A percentile compares a stretch with the other conserved stretches of the same genome.
These are phyloP conservation scores for Heliconius erato DNA, from an alignment of 2,888 invertebrate species.

Conservation along the genomic window DNA sequence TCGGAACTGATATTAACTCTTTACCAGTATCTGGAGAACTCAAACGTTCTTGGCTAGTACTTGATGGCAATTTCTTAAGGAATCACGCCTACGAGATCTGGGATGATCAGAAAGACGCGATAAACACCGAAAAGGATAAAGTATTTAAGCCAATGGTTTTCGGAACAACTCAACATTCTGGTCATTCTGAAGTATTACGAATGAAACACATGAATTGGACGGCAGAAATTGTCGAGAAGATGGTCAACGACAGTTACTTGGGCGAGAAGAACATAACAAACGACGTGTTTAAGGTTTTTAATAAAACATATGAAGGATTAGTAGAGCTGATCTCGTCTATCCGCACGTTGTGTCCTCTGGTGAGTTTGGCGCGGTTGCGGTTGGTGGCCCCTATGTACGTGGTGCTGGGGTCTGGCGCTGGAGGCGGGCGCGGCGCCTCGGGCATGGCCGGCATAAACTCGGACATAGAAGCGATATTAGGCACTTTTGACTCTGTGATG, in stretches of 20 bases:
- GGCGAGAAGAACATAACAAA: conserved; percentile 87
- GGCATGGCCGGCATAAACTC: conserved; percentile 82
- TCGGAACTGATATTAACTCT: conserved; percentile 86
- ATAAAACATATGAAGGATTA: conserved; percentile 89
- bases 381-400: conserved; percentile 90
- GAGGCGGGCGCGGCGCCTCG: conserved; percentile 75
- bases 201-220: conserved; percentile 88
- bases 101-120: conserved; percentile 79
- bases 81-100: conserved; percentile 89
- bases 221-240: conserved; percentile 87
- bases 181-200: conserved; percentile 87
- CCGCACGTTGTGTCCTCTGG: conserved; percentile 91
- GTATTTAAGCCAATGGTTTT: conserved; percentile 86
- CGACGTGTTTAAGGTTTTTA: conserved; percentile 88
- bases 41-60: conserved; percentile 91
- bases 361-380: conserved; percentile 88
- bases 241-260: conserved; percentile 87
- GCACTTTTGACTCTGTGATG: conserved; percentile 89
- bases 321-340: conserved; percentile 91
- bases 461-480: conserved; percentile 92
- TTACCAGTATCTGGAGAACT: conserved; percentile 87
- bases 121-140: conserved; percentile 76
- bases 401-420: conserved; percentile 88
- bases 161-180: conserved; percentile 91
- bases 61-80: conserved; percentile 90